Percentiles rank a stretch among this genome's conserved stretches.
Evolutionary conservation across 2,888 invertebrate genomes (phyloP).

Genomic region (Tenthredo notha): DNA sequence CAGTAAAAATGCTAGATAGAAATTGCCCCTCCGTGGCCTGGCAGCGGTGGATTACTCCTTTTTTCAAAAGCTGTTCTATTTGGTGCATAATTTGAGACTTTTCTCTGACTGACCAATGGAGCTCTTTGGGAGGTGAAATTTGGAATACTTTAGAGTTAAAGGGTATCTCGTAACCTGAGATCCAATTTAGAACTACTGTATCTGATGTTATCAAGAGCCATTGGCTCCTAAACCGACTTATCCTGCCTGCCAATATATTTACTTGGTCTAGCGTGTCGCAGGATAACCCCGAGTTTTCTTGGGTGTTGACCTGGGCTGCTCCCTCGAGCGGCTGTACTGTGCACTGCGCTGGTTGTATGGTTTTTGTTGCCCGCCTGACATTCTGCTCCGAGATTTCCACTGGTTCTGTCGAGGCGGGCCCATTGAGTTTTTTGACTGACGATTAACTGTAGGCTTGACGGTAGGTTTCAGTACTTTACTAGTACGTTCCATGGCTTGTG

Average conservation of each 20-base stretch:
- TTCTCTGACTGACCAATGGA: too few species aligned
- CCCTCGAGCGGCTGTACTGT: conserved; percentile 56
- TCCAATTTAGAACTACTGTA: conserved; percentile 55
- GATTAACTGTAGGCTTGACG: neutral
- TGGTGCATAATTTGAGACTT: too few species aligned
- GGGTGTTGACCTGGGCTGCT: conserved; percentile 55
- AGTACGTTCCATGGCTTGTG: conserved; percentile 41
- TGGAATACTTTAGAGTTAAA: neutral
- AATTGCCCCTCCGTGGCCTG: conserved; percentile 47
- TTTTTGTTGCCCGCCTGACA: conserved; percentile 31
- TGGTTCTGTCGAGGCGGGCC: conserved; percentile 50
- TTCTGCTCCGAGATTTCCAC: neutral
- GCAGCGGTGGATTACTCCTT: neutral
- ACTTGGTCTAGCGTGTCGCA: conserved; percentile 56
- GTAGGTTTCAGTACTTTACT: conserved; percentile 31
- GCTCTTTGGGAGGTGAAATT: neutral
- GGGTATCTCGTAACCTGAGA: conserved; percentile 39
- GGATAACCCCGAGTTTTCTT: conserved; percentile 60
- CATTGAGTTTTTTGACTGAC: conserved; percentile 57
- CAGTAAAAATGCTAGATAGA: conserved; percentile 55
- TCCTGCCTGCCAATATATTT: conserved; percentile 58
- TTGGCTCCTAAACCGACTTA: conserved; percentile 28
- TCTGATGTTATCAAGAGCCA: conserved; percentile 54
- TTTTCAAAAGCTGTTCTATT: too few species aligned
- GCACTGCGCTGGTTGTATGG: conserved; percentile 21